Base-by-base conservation (phyloP, 2,113 vertebrate species). In the Pogona vitticeps region DNA sequence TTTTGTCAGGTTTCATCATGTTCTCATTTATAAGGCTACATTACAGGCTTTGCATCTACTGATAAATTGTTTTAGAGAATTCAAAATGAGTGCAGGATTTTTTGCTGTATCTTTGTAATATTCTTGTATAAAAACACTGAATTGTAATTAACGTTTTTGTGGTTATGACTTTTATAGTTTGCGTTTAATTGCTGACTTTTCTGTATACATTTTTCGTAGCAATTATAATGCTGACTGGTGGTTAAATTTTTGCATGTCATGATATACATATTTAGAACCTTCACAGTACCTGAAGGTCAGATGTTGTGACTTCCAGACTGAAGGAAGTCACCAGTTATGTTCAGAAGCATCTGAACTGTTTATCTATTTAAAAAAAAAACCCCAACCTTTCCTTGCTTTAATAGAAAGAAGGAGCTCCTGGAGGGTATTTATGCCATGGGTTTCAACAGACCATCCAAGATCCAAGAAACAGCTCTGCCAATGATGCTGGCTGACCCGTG, bases 401-500 rank as follows among this genome's bases (percentile, higher is more conserved):
- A 79, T 87, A 97, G 97, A 88, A 97, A 95, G 3, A 83, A 90
- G 42, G 96, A 96, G 40, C 90, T 97, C 2, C 2, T 97, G 21
- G 79, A 88, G 52, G 97, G 96, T 0, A 87, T 97, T 88, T 97
- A 96, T 67, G 82, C 88, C 21, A 96, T 96, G 96, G 96, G 96
- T 46, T 97, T 96, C 92, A 97, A 97, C 76, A 92, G 96, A 36
- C 96, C 96, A 0, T 97, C 97, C 82, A 96, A 95, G 90, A 97
- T 97, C 87, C 97, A 97, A 85, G 97, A 95, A 83, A 96, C 94
- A 0, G 96, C 96, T 0, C 95, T 97, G 42, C 96, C 96, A 0
- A 94, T 97, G 91, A 96, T 97, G 94, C 92, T 97, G 52, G 97
- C 96, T 0, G 91, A 97, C 17, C 97, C 96, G 96, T 97, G 94